Evolutionary conservation across 2,888 invertebrate species (phyloP), one percentile per base, ranked within the genome.

Genomic region (Dryobotodes eremita): DNA sequence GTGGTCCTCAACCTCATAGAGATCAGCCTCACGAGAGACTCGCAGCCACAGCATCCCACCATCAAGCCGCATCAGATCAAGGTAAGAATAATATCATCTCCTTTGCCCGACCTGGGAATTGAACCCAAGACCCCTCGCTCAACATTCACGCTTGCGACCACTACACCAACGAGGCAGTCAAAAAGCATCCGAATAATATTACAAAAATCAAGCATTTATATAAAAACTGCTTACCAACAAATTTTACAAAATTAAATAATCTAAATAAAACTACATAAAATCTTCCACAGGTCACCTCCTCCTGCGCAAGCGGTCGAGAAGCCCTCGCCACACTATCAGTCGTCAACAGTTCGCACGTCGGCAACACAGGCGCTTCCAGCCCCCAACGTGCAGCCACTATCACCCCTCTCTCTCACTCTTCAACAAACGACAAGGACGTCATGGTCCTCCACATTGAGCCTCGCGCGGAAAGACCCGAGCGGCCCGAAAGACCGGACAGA

Each of bases 1-100:
- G 97, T 98, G 77, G 98, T 99, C 93, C 97, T 98, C 87, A 98
- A 98, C 90, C 98, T 99, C 79, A 99, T 99, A 82, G 99, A 99
- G 94, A 97, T 98, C 92, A 98, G 98, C 86, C 94, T 99, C 72
- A 97, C 97, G 94, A 98, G 98, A 92, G 98, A 97, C 83, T 96
- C 97, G 80, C 97, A 94, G 78, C 93, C 97, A 7, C 91, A 92
- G 26, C 95, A 95, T 87, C 96, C 96, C 20, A 83, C 87, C 50
- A 85, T 91, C 55, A 94, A 94, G 72, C 92, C 92, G 1, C 92
- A 93, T 78, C 93, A 91, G 69, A 86, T 94, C 57, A 95, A 94
- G 92, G 94, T 94, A 46, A 74, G 10, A 50, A 6, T 13, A 5
- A 65, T 68, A 31, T 23, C 20, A 11, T 42, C 42, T 42, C 42